Evolutionary conservation across 2,797 vertebrate genomes (phyloP), one percentile per base, ranked within the genome.

Genomic region (Podarcis lilfordi): DNA sequence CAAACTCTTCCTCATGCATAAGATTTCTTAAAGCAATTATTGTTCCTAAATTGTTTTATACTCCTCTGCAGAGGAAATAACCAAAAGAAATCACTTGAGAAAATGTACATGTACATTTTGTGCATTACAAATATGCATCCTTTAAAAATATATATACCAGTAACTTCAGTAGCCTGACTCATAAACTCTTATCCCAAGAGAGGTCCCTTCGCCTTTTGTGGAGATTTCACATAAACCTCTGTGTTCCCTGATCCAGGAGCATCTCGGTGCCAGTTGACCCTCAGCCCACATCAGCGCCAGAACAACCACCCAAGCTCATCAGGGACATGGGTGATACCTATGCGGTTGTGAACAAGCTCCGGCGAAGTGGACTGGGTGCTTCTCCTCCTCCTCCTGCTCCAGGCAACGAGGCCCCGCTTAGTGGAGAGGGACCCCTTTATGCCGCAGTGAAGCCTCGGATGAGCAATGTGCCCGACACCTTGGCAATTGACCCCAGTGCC

Each of bases 181-280:
- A 19, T 69, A n/a, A n/a, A 3, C 2, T 6, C 76, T 15, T 45
- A 64, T 43, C 8, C 23, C 43, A 13, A 61, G 43, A 6, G 27
- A 27, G 43, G n/a, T 15, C 45, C 45, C 45, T 21, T 43, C 15
- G 17, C 25, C 4, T 3, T 35, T 8, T 25, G 17, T 25, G 35
- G 5, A 8, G 4, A 66, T 87, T 75, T 66, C 1, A 59, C 61
- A 25, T 71, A 6, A 25, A 35, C 82, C 27, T 69, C 8, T 45
- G 19, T 64, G 32, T 77, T 80, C 50, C 37, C 4, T 2, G 8
- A 35, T 29, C 64, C 85, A 92, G 93, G 61, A 94, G 95, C 80
- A 86, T 91, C 87, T 92, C 90, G 0, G 93, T 64, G 69, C 91
- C 88, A 2, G 74, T 66, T n/a, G 90, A 91, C 9, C 80, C 86